These are phyloP conservation scores for Felis catus DNA, from an alignment of 2,113 vertebrate species.

Conservation along the genomic window DNA sequence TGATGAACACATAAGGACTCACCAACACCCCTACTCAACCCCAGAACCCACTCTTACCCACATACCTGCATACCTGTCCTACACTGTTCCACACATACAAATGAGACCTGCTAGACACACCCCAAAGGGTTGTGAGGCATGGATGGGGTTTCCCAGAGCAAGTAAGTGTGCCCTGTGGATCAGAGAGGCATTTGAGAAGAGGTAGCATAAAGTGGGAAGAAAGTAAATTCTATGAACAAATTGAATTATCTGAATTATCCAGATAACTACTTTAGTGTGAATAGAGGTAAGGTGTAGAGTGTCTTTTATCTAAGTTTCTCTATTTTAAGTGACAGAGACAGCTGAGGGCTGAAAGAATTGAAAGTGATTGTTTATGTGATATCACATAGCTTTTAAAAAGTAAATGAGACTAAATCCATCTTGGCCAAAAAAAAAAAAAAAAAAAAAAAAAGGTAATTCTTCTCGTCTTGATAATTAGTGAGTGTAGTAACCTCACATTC, in stretches of 20 bases:
- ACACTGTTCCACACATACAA: neutral
- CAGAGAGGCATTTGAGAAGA: neutral
- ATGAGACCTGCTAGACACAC: neutral
- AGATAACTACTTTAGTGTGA: neutral
- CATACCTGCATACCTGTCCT: neutral
- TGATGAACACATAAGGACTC: neutral
- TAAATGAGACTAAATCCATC: neutral
- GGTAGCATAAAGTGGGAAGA: neutral
- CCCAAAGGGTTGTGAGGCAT: neutral
- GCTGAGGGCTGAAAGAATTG: slow-evolving; percentile 8
- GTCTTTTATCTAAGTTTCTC: slow-evolving; percentile 9
- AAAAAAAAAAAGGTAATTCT: neutral
- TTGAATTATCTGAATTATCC: neutral
- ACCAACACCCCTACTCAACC: neutral
- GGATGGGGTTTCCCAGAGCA: neutral
- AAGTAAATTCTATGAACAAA: neutral
- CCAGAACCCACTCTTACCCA: neutral
- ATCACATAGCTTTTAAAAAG: neutral
- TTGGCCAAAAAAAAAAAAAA: neutral
- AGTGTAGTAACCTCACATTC: neutral
- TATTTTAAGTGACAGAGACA: neutral
- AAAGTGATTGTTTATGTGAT: neutral
- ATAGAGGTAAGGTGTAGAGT: neutral
- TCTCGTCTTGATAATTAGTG: neutral
- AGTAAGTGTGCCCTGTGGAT: neutral